These are phyloP conservation scores for Rhorus exstirpatorius DNA, from an alignment of 2,888 invertebrate species.

Conservation along the genomic window DNA sequence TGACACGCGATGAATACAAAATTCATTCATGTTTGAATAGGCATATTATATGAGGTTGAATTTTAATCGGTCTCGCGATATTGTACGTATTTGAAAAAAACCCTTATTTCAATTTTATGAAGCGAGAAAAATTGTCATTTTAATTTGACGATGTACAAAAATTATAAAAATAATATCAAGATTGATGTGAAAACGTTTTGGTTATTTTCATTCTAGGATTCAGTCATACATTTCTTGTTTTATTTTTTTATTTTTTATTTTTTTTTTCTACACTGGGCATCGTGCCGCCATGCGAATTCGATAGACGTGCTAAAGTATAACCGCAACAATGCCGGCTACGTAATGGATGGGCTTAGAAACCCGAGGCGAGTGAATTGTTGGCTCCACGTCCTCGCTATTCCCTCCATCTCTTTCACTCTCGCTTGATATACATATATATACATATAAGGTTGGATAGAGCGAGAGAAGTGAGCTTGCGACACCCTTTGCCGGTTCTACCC, in stretches of 20 bases:
- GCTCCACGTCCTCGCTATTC: conserved; percentile 80
- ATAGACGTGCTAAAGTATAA: conserved; percentile 81
- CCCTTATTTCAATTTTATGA: too few species aligned
- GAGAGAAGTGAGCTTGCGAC: conserved; percentile 76
- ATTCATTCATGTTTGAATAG: not conserved
- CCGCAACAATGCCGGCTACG: conserved; percentile 83
- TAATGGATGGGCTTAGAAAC: conserved; percentile 84
- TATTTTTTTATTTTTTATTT: conserved; percentile 5
- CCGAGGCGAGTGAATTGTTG: conserved; percentile 85
- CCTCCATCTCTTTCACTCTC: conserved; percentile 47
- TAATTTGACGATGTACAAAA: not conserved
- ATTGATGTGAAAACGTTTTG: conserved; percentile 1
- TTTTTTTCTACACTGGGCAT: conserved; percentile 47
- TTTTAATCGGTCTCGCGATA: too few species aligned
- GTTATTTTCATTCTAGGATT: conserved; percentile 7
- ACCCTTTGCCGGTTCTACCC: conserved; percentile 80
- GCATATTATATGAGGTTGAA: not conserved
- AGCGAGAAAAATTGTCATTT: too few species aligned
- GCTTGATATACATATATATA: not conserved
- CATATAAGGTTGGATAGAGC: conserved; percentile 47
- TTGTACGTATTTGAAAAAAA: not conserved
- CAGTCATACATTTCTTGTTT: not conserved
- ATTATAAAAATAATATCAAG: not conserved
- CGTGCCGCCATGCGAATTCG: conserved; percentile 72
- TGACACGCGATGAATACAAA: not conserved